phyloP scores from a whole-genome alignment of 2,888 invertebrate genomes.

The Xylota sylvarum region DNA sequence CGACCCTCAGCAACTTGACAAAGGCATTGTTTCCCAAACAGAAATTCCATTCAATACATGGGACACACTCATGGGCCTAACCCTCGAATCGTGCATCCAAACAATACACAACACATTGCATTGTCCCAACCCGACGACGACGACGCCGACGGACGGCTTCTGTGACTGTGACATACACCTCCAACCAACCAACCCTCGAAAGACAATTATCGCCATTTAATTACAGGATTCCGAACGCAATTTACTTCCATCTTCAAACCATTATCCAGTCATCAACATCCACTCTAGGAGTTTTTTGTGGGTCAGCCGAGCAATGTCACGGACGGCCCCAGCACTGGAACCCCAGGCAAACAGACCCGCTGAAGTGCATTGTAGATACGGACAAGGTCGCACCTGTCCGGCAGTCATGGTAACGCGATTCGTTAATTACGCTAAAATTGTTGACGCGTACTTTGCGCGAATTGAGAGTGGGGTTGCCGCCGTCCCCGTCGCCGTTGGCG shows the following conservation, averaged over 20 bases:
- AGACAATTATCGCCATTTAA: constrained; percentile 60
- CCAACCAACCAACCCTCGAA: constrained; percentile 7
- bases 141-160: too few relatives aligned
- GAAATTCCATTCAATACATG: constrained; percentile 23
- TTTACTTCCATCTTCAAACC: constrained; percentile 50
- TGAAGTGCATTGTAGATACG: constrained; percentile 35
- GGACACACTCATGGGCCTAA: constrained; percentile 15
- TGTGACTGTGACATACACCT: constrained; percentile 27
- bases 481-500: too few relatives aligned
- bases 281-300: constrained; percentile 45
- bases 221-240: constrained; percentile 56
- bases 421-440: constrained; percentile 69
- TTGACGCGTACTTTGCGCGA: constrained; percentile 56
- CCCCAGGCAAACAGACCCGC: background rate
- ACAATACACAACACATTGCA: constrained; percentile 35
- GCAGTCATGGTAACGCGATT: constrained; percentile 49
- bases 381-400: constrained; percentile 67
- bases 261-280: constrained; percentile 17
- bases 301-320: constrained; percentile 70
- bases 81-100: constrained; percentile 17
- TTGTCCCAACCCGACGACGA: constrained; percentile 24
- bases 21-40: constrained; percentile 39
- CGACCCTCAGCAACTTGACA: constrained; percentile 31
- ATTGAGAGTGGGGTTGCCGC: background rate
- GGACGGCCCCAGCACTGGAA: constrained; percentile 22